Evolutionary conservation across 1,140 invertebrate genomes (phyloP).

Genomic region (Megalopta genalis): DNA sequence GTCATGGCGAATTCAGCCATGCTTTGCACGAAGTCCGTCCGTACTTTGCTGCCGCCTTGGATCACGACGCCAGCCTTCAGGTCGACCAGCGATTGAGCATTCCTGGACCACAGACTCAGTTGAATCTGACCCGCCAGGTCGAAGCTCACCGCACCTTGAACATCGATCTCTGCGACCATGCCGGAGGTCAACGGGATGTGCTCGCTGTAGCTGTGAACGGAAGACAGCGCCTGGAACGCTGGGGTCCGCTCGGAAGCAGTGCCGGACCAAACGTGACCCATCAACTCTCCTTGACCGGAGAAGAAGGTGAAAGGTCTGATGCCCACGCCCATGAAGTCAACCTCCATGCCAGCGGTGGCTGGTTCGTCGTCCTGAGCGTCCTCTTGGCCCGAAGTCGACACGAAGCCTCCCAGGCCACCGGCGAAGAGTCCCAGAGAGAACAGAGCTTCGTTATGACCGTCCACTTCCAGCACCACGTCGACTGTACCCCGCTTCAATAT

Average conservation of each 20-base stretch:
- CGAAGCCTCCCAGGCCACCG: slow-evolving; percentile 86
- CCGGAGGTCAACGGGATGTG: slow-evolving; percentile 87
- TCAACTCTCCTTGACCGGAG: slow-evolving; percentile 89
- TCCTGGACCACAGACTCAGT: slow-evolving; percentile 93
- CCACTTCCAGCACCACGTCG: slow-evolving; percentile 84
- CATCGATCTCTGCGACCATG: slow-evolving; percentile 85
- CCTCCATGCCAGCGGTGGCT: slow-evolving; percentile 91
- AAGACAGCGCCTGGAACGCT: slow-evolving; percentile 87
- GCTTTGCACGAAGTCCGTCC: slow-evolving; percentile 85
- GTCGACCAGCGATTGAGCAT: slow-evolving; percentile 90
- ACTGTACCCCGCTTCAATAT: slow-evolving; percentile 88
- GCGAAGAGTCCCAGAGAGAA: slow-evolving; percentile 89
- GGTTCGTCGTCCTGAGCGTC: slow-evolving; percentile 80
- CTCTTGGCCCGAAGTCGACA: slow-evolving; percentile 81
- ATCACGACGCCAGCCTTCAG: slow-evolving; percentile 86
- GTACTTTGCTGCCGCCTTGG: slow-evolving; percentile 84
- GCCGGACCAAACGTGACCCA: slow-evolving; percentile 94
- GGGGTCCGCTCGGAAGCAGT: slow-evolving; percentile 90
- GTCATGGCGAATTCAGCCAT: slow-evolving; percentile 86
- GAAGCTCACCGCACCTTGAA: slow-evolving; percentile 88
- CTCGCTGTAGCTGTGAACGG: slow-evolving; percentile 88
- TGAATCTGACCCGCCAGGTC: slow-evolving; percentile 92
- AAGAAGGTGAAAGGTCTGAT: slow-evolving; percentile 93
- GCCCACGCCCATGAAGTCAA: slow-evolving; percentile 88
- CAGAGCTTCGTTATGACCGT: slow-evolving; percentile 78